Evolutionary conservation across 2,888 invertebrate species (phyloP), one percentile per base, ranked within the genome.

Genomic region (Rhodophaea formosa): DNA sequence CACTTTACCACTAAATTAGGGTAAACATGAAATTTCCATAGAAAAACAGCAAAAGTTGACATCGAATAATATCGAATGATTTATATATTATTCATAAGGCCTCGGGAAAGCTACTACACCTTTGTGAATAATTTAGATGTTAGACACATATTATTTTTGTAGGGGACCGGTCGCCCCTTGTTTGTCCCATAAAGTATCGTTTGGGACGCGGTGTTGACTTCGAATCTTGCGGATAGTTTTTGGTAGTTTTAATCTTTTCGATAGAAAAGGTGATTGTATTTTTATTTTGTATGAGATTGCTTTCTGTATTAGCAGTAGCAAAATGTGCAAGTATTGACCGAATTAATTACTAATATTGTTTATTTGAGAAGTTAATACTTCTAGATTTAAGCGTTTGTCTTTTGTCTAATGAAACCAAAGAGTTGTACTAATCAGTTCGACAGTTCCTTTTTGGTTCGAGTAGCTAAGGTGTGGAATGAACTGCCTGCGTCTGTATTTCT

Each of bases 71-170:
- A 86, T 86, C 82, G 80, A 82, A 84, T 84, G 81, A 74, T 82
- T 80, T 77, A 86, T 89, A 82, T 86, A 80, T 88, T 83, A 89
- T 89, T 87, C 84, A 89, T 83, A 78, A 75, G 75, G 74, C 75
- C 73, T 71, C 77, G 74, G 72, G 71, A 65, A 78, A 80, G 77
- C 80, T 77, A 80, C 79, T 82, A 83, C 78, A 85, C 82, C 83
- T 88, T 82, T 82, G 81, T 88, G 86, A 90, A 90, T 89, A 86
- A 88, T 89, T 88, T 86, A 88, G 75, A 69, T 64, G 71, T 69
- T 70, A 82, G 80, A 80, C 79, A 80, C 80, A 77, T 86, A 86
- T 86, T 87, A 88, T 88, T 86, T 88, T 88, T 86, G 84, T 77
- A 81, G 74, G 84, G 84, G 73, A 47, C 65, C 68, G 75, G 81